phyloP scores from a whole-genome alignment of 2,888 invertebrate genomes.

The Blastobasis adustella region DNA sequence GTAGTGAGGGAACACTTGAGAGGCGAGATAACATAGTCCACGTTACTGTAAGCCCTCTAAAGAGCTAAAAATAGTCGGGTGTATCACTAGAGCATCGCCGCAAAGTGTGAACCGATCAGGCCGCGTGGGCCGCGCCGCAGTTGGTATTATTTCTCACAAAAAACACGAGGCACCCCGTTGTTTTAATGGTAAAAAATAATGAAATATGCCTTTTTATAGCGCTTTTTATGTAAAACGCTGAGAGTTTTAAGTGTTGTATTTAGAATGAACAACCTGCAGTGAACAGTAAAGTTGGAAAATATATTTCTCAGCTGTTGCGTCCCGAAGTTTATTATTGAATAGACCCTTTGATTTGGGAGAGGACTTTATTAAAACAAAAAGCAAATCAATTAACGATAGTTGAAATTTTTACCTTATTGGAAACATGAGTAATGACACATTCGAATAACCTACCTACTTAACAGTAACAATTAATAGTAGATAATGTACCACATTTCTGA shows the following conservation, averaged over 20 bases:
- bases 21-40: neutral
- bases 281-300: conserved; percentile 34
- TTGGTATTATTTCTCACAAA: conserved; percentile 57
- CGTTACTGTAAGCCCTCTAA: neutral
- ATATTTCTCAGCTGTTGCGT: no score
- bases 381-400: no score
- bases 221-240: conserved; percentile 59
- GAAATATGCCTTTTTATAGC: conserved; percentile 63
- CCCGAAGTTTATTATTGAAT: no score
- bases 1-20: neutral
- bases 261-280: conserved; percentile 48
- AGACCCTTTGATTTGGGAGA: no score
- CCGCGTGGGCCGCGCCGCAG: conserved; percentile 56
- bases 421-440: no score
- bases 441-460: no score
- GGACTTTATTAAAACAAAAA: no score
- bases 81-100: conserved; percentile 60
- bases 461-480: no score
- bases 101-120: conserved; percentile 68
- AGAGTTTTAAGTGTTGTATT: conserved; percentile 54
- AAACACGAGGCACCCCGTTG: conserved; percentile 69
- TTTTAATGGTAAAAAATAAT: conserved; percentile 67
- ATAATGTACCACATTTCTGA: no score
- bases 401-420: no score
- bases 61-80: conserved; percentile 47